phyloP scores from a whole-genome alignment of 2,797 vertebrate genomes.

The Sebastiscus tertius region DNA sequence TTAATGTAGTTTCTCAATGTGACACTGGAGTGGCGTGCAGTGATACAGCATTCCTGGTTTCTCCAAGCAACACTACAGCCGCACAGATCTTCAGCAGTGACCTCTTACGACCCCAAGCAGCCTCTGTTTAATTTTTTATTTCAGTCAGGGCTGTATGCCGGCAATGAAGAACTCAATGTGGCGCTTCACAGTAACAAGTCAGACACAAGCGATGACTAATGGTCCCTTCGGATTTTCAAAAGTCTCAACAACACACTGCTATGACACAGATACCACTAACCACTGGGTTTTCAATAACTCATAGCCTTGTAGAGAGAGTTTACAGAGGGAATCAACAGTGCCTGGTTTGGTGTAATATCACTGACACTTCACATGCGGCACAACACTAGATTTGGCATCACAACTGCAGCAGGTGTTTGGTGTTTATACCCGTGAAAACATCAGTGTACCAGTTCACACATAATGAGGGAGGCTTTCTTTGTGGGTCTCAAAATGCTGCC shows the following conservation, averaged over 20 bases:
- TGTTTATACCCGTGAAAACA: constrained; percentile 18
- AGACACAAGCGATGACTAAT: constrained; percentile 18
- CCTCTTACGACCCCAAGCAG: background rate
- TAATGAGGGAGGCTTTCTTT: constrained; percentile 47
- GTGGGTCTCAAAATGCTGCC: constrained; percentile 38
- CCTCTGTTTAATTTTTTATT: constrained; percentile 19
- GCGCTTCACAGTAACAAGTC: constrained; percentile 18
- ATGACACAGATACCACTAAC: constrained; percentile 26
- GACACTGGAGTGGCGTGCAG: background rate
- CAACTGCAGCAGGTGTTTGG: constrained; percentile 2
- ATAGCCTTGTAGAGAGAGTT: constrained; percentile 30
- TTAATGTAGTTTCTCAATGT: background rate
- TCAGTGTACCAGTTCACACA: constrained; percentile 20
- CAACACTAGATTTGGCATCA: background rate
- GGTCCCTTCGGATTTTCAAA: constrained; percentile 28
- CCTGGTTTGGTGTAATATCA: constrained; percentile 31
- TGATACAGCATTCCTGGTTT: background rate
- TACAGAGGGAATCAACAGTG: constrained; percentile 14
- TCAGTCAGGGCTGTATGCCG: background rate
- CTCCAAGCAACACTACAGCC: background rate
- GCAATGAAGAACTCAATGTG: constrained; percentile 36
- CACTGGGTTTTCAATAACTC: constrained; percentile 46
- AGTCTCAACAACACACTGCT: constrained; percentile 34
- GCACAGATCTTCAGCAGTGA: constrained; percentile 3
- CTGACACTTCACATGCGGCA: constrained; percentile 23